A percentile compares a stretch with the other conserved stretches of the same genome.
Evolutionary conservation across 1,140 invertebrate species (phyloP).

Genomic region (Dryas iulia): DNA sequence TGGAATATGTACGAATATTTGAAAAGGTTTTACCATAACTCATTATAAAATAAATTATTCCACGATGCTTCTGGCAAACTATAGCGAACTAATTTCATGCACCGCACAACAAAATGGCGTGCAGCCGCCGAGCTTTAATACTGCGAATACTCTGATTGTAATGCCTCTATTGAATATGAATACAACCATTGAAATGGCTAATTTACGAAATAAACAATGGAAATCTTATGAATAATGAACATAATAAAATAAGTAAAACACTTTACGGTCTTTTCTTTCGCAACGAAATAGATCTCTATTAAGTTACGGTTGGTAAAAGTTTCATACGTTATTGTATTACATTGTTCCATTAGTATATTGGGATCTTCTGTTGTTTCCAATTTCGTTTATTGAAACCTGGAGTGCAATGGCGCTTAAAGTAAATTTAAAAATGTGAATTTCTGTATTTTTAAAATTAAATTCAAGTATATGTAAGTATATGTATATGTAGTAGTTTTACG

Average conservation of each 20-base stretch:
- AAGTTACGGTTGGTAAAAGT: background rate
- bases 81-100: background rate
- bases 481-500: background rate
- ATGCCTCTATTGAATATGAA: slow-evolving; percentile 14
- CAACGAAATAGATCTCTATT: background rate
- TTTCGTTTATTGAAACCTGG: background rate
- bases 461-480: background rate
- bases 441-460: background rate
- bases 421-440: background rate
- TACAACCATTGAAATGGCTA: slow-evolving; percentile 8
- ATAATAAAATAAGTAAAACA: background rate
- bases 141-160: background rate
- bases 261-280: background rate
- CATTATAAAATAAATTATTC: background rate
- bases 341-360: background rate
- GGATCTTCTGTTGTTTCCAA: background rate
- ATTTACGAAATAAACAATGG: background rate
- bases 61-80: background rate
- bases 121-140: slow-evolving; percentile 6
- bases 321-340: background rate
- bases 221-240: background rate
- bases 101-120: slow-evolving; percentile 25
- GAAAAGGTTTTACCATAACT: background rate
- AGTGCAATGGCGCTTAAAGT: background rate
- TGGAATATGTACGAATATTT: background rate